Evolutionary conservation across 2,113 vertebrate genomes (phyloP), one percentile per base, ranked within the genome.

Genomic region (Syrrhaptes paradoxus): DNA sequence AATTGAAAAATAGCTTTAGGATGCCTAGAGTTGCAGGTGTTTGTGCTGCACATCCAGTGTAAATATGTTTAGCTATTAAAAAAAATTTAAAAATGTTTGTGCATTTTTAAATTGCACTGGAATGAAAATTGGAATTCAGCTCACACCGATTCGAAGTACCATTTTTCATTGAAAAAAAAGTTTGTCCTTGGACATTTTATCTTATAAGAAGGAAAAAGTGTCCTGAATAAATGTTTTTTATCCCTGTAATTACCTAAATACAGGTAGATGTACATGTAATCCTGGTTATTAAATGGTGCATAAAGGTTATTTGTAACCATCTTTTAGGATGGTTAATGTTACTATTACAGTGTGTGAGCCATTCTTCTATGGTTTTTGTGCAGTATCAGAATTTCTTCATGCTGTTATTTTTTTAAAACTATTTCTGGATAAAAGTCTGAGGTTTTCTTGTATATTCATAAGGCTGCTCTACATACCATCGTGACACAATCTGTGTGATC

Each of bases 371-470:
- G 18, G 4, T 4, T 51, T 89, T 82, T 70, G 20, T 61, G 38
- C 61, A 24, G 19, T 71, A 24, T 88, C 51, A 36, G 22, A 45
- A 62, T 57, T 85, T 58, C 55, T 81, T 58, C 11, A 6, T 41
- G 45, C 57, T 75, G 1, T 77, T 77, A 31, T 63, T 31, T 13
- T 13, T 12, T 2, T 2, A 17, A 57, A 86, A 36, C 61, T 93
- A 83, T 81, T 90, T 95, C 84, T 89, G 36, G 85, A 92, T 93
- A 52, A 86, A 77, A 94, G 88, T 34, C 71, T 77, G 57, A 87
- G 11, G 21, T 59, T 92, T 92, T 55, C 52, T 68, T 86, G 34
- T 80, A 52, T 90, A 88, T 90, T 91, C 72, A 74, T 59, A 65
- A 88, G 28, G 65, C 57, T 93, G 67, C n/a, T 90, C 48, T 55